These are phyloP conservation scores for Chrysolina americana DNA, from an alignment of 2,888 invertebrate genomes.

Conservation along the genomic window DNA sequence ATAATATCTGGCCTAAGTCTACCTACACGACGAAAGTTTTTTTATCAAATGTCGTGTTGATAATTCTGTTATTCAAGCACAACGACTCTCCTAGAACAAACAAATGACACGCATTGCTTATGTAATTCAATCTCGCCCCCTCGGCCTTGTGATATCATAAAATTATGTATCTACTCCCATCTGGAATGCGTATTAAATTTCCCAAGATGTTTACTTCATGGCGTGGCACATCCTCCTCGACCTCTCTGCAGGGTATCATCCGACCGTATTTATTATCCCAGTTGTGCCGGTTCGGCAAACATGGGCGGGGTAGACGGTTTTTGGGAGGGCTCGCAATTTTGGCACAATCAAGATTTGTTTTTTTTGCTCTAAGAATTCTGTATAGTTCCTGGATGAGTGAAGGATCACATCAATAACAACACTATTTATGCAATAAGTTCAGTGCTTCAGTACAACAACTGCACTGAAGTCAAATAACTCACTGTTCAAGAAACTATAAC, in stretches of 20 bases:
- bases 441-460: no score
- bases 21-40: not conserved
- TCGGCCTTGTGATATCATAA: constrained; percentile 30
- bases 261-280: constrained; percentile 18
- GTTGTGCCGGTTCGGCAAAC: constrained; percentile 9
- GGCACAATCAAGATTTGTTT: not conserved
- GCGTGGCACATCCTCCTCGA: constrained; percentile 14
- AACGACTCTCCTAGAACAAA: constrained; percentile 15
- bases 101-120: constrained; percentile 18
- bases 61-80: not conserved
- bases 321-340: not conserved
- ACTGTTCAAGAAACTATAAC: no score
- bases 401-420: not conserved
- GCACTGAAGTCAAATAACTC: no score
- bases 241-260: constrained; percentile 21
- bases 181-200: constrained; percentile 38
- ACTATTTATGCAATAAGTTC: no score
- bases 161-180: constrained; percentile 34
- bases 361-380: no score
- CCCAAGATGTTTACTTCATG: constrained; percentile 35
- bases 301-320: not conserved
- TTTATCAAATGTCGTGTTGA: not conserved
- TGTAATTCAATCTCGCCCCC: constrained; percentile 33
- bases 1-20: not conserved
- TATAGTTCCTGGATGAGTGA: no score